Evolutionary conservation across 2,113 vertebrate species (phyloP).

Genomic region (Phalacrocorax aristotelis): DNA sequence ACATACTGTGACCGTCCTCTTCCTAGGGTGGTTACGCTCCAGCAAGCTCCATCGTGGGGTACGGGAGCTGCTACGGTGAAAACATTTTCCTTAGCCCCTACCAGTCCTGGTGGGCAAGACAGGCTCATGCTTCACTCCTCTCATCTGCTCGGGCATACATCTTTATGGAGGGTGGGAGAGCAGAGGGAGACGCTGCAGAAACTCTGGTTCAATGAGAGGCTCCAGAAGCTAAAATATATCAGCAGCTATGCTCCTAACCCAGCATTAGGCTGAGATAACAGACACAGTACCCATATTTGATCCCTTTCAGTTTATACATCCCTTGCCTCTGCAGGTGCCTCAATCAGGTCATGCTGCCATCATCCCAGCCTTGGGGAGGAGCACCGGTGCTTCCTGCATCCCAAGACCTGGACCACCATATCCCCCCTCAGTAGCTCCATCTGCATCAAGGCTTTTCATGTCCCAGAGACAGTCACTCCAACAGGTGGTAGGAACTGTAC

Average conservation of each 20-base stretch:
- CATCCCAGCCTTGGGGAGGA: not conserved
- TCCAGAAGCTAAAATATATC: not conserved
- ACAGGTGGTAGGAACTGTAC: not conserved
- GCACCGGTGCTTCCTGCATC: not conserved
- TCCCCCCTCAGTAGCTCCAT: not conserved
- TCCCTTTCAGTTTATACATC: not conserved
- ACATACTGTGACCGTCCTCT: not conserved
- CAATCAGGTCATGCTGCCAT: not conserved
- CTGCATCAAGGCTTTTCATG: not conserved
- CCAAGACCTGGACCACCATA: not conserved
- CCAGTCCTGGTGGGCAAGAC: not conserved
- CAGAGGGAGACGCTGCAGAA: not conserved
- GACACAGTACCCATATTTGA: not conserved
- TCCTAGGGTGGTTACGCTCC: not conserved
- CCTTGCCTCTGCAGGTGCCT: not conserved
- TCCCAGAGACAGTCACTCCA: not conserved
- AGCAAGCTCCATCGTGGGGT: not conserved
- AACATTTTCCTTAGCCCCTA: not conserved
- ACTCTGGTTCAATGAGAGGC: not conserved
- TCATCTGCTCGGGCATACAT: not conserved
- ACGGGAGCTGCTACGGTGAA: not conserved
- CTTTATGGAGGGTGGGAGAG: not conserved
- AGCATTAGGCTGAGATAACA: not conserved
- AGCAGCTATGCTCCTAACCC: not conserved
- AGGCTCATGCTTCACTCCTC: not conserved